These are phyloP conservation scores for Andrena marginata DNA, from an alignment of 2,888 invertebrate genomes.

Conservation along the genomic window DNA sequence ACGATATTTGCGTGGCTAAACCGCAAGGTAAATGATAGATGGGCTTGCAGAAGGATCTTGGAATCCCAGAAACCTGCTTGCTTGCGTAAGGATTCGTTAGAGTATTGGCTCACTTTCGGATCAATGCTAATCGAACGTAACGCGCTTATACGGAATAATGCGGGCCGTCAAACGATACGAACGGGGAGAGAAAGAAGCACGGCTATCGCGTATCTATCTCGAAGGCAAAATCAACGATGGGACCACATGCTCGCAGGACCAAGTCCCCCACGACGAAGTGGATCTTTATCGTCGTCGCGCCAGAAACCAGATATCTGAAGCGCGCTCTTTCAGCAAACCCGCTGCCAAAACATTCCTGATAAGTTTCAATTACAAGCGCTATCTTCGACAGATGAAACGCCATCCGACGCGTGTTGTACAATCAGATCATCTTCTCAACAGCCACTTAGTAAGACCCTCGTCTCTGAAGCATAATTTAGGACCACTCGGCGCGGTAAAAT, in stretches of 20 bases:
- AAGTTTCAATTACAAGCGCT: constrained; percentile 11
- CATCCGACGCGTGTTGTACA: not conserved
- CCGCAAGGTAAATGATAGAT: not conserved
- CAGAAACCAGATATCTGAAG: constrained; percentile 6
- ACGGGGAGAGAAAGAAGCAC: not conserved
- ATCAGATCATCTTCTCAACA: not conserved
- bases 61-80: constrained; percentile 1
- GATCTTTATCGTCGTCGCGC: constrained; percentile 22
- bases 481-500: too few relatives aligned
- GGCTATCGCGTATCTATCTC: constrained; percentile 44
- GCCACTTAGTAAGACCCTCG: too few relatives aligned
- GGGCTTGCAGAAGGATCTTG: not conserved
- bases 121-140: constrained; percentile 39
- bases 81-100: constrained; percentile 8
- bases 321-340: constrained; percentile 4
- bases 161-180: constrained; percentile 30
- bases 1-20: not conserved
- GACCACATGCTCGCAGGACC: constrained; percentile 37
- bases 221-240: constrained; percentile 42
- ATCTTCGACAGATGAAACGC: not conserved
- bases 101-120: constrained; percentile 7
- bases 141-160: not conserved
- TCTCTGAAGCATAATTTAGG: too few relatives aligned
- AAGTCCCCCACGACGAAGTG: constrained; percentile 36
- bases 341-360: constrained; percentile 17